Conservation (phyloP, 92 coral and sea anemone genomes). For the Palythoa grandiflora region DNA sequence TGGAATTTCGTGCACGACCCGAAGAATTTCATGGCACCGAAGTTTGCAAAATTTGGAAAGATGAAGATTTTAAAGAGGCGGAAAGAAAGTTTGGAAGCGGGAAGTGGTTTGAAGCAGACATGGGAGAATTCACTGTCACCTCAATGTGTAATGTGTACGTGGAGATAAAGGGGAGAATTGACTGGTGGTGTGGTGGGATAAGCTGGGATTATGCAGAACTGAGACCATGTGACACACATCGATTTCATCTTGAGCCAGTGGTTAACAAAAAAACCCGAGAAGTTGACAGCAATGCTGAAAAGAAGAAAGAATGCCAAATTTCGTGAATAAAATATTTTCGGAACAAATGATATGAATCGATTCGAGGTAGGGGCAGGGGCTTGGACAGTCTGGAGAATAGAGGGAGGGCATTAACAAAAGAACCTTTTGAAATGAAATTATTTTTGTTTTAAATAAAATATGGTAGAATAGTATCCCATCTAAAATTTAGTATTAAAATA, state of each 20-base stretch:
- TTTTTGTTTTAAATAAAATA: no score
- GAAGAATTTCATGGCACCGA: slow-evolving; percentile 64
- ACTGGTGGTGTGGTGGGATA: slow-evolving; percentile 82
- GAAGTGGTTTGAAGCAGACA: slow-evolving; percentile 64
- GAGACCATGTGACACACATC: slow-evolving; percentile 23
- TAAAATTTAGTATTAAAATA: no score
- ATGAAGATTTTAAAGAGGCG: slow-evolving; percentile 52
- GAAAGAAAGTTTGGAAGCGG: slow-evolving; percentile 65
- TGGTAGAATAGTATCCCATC: no score
- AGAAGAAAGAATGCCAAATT: not conserved
- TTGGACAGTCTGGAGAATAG: no score
- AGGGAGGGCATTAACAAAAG: no score
- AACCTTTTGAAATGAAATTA: no score
- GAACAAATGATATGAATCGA: no score
- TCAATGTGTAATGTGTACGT: slow-evolving; percentile 68
- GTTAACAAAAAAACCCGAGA: not conserved
- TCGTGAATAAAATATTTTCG: not conserved
- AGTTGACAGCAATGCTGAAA: not conserved
- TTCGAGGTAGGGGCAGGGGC: no score
- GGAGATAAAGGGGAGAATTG: slow-evolving; percentile 69
- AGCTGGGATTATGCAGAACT: slow-evolving; percentile 82
- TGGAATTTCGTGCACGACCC: slow-evolving; percentile 75
- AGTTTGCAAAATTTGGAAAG: slow-evolving; percentile 69
- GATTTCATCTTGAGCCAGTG: not conserved
- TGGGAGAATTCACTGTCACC: slow-evolving; percentile 73